Evolutionary conservation across 2,797 vertebrate genomes (phyloP).

Genomic region (Philypnodon macrostomus): DNA sequence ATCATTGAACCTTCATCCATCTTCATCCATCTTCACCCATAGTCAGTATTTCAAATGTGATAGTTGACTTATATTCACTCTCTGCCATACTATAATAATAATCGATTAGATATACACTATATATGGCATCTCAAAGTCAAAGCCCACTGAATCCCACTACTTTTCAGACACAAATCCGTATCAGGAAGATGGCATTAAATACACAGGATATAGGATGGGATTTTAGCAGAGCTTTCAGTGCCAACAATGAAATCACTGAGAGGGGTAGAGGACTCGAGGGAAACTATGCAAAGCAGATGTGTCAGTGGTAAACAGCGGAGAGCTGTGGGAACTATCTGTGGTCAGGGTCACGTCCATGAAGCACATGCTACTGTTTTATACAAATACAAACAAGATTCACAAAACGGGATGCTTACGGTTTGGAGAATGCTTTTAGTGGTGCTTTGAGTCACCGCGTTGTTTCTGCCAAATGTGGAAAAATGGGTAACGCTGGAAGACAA

Average conservation of each 20-base stretch:
- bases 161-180: too few relatives aligned
- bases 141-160: neutral
- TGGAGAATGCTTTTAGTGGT: neutral
- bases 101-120: too few relatives aligned
- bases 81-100: too few relatives aligned
- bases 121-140: too few relatives aligned
- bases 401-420: constrained; percentile 7
- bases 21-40: too few relatives aligned
- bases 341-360: constrained; percentile 18
- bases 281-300: constrained; percentile 45
- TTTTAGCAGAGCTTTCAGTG: neutral
- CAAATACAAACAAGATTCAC: constrained; percentile 9
- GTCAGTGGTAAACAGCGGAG: constrained; percentile 36
- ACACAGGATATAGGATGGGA: neutral
- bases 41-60: too few relatives aligned
- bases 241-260: neutral
- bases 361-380: constrained; percentile 10
- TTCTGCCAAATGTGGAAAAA: constrained; percentile 6
- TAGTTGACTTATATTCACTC: too few relatives aligned
- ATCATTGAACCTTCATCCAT: too few relatives aligned
- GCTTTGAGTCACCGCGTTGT: neutral
- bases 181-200: neutral
- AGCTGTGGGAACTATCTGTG: constrained; percentile 29
- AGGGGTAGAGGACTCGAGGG: constrained; percentile 11
- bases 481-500: constrained; percentile 1